phyloP scores from a whole-genome alignment of 2,888 invertebrate species.

The Gortyna flavago region DNA sequence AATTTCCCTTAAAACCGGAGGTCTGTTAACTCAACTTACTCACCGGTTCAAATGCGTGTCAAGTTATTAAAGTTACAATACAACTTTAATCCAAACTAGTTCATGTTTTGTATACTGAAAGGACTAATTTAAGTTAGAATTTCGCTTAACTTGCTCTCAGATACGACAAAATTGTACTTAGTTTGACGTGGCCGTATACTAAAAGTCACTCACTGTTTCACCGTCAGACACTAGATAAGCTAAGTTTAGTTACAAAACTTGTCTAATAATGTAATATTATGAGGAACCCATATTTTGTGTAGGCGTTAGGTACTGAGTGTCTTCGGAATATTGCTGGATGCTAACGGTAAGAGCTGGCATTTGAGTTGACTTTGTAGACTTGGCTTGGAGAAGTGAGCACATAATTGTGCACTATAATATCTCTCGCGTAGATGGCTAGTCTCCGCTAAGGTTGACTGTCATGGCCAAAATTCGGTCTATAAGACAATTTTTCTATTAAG shows the following conservation, averaged over 20 bases:
- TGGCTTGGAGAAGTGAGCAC: no score
- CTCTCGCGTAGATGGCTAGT: no score
- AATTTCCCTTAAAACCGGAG: slow-evolving; percentile 66
- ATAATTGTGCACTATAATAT: no score
- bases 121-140: not conserved
- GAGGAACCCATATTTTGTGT: not conserved
- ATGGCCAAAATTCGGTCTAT: no score
- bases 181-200: not conserved
- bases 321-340: not conserved
- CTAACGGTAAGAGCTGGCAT: no score
- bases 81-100: not conserved
- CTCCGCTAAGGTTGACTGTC: no score
- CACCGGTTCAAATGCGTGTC: not conserved
- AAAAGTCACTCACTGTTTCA: not conserved
- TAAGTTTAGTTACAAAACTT: not conserved
- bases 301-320: not conserved
- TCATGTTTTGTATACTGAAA: no score
- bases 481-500: no score
- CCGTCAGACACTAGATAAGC: not conserved
- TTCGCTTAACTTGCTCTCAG: not conserved
- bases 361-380: no score
- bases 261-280: not conserved
- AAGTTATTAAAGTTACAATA: slow-evolving; percentile 4
- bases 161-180: not conserved
- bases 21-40: not conserved